Base-by-base conservation (phyloP, 2,113 vertebrate genomes). In the Polypterus bichir region DNA sequence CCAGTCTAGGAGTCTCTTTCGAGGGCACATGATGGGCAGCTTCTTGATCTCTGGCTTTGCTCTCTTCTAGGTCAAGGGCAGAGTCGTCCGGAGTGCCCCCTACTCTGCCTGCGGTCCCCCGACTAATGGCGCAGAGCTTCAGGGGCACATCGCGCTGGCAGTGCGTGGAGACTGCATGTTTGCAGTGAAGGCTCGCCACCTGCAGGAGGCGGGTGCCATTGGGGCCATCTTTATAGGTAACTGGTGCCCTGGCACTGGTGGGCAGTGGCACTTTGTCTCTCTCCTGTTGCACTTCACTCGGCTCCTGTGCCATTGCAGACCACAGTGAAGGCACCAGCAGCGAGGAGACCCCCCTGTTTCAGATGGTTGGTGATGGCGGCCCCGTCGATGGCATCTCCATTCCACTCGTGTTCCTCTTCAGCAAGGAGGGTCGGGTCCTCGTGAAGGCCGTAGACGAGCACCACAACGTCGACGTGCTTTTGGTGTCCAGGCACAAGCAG, bases 151-250 rank as follows among this genome's bases (percentile, higher is more conserved):
- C 2, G 85, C 78, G 2, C 48, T 89, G 66, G 78, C 77, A 1
- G 66, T 86, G 58, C 82, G 87, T 3, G 87, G 87, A 1, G 81
- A 83, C 65, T 89, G 87, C 72, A 88, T 87, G 86, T 89, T 89
- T 59, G 85, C 83, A 45, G 76, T 63, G 9, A 89, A 89, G 70
- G 84, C 87, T 60, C 83, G 82, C 4, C 68, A 73, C 46, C 77
- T 89, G 46, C 87, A 89, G 68, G 75, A 81, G 49, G 81, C 81
- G 0, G 84, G 86, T 57, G 87, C 74, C 63, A 71, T 70, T 1
- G 86, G 84, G n/a, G 74, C 84, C 64, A 83, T 89, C 62, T 83
- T 88, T 64, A 84, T 89, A 48, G 87, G 87, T 88, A 63, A 70
- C 70, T 6, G 48, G 8, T 51, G 49, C 27, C 46, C 46, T n/a